Percentiles rank a stretch among this genome's conserved stretches.
These are phyloP conservation scores for Paradisaea rubra DNA, from an alignment of 2,113 vertebrate genomes.

Conservation along the genomic window DNA sequence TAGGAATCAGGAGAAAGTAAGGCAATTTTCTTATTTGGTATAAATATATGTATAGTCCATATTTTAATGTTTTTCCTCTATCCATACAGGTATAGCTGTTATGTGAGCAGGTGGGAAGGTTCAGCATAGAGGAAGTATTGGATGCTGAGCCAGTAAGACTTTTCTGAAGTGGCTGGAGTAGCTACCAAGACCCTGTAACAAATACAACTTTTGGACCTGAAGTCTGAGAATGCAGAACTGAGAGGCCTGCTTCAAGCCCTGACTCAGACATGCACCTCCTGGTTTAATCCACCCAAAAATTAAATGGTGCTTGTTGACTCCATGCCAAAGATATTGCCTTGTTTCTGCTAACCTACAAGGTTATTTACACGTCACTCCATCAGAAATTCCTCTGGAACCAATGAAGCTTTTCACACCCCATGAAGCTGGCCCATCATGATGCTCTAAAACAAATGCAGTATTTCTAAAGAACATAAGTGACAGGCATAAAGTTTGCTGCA, in stretches of 20 bases:
- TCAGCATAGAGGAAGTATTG: not conserved
- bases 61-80: not conserved
- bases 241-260: not conserved
- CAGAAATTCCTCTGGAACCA: not conserved
- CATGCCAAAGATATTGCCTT: not conserved
- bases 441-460: not conserved
- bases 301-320: not conserved
- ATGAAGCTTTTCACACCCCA: not conserved
- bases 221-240: not conserved
- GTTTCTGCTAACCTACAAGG: not conserved
- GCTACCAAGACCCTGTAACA: not conserved
- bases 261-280: not conserved
- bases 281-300: not conserved
- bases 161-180: not conserved
- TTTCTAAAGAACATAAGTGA: not conserved
- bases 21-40: not conserved
- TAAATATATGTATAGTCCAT: not conserved
- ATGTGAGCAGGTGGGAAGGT: not conserved
- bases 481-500: not conserved
- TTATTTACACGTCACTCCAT: not conserved
- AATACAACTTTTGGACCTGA: not conserved
- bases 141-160: not conserved
- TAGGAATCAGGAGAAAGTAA: not conserved
- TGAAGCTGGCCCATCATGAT: not conserved
- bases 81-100: not conserved